Evolutionary conservation across 2,797 vertebrate species (phyloP), one percentile per base, ranked within the genome.

Genomic region (Aeoliscus strigatus): DNA sequence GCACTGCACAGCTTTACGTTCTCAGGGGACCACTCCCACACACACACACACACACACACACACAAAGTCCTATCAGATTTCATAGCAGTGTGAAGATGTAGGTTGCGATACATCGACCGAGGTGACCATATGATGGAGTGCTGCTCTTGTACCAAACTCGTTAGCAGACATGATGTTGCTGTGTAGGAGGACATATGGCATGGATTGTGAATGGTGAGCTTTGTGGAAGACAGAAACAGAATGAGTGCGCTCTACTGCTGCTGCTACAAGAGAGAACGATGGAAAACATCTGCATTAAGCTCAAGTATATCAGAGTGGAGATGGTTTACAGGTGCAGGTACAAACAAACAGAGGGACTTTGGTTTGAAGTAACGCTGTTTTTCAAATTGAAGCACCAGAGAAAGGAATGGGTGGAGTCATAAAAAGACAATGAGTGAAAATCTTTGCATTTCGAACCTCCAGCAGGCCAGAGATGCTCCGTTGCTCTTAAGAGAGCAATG

Each of bases 91-190:
- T 47, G 54, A 51, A 53, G 50, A 50, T 60, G 27, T 38, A 32
- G 44, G 57, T 48, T 41, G 54, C 13, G 14, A 44, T 42, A 12
- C 47, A 45, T 32, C 18, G 39, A 36, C 59, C 1, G 54, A 39
- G 57, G 58, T 71, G 66, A 73, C 58, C 49, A 14, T 60, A 61
- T 70, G 62, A 77, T 69, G 39, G 77, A 79, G 54, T 37, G 35
- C 2, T 5, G 39, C 59, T 53, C 31, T 66, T 37, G 34, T 54
- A 21, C 37, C 50, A 52, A 69, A 63, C 48, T 74, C 45, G 27
- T 75, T 79, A 75, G 53, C 29, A 28, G 51, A 64, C 4, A 3
- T 40, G 31, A 51, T 57, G 40, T 15, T 66, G 43, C 50, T 44
- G 64, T 57, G 71, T 70, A 43, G 76, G 77, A 60, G 68, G 73